These are phyloP conservation scores for Anoura caudifer DNA, from an alignment of 2,113 vertebrate genomes.

Conservation along the genomic window DNA sequence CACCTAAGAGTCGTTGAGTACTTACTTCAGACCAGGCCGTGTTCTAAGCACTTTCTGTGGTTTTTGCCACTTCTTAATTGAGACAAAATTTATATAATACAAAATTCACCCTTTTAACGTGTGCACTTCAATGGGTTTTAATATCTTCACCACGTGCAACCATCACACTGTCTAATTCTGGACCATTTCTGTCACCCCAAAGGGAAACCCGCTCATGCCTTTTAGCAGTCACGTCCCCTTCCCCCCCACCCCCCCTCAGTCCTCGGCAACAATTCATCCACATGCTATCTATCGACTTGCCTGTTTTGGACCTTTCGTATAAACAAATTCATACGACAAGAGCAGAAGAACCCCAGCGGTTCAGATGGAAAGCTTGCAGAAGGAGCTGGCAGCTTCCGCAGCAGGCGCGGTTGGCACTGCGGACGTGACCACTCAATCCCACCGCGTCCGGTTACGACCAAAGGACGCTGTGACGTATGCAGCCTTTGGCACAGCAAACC, in stretches of 20 bases:
- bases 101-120: not conserved
- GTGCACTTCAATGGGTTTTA: not conserved
- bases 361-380: not conserved
- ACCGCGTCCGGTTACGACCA: not conserved
- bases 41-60: not conserved
- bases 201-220: not conserved
- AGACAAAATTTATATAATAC: not conserved
- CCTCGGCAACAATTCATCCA: not conserved
- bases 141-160: not conserved
- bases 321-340: not conserved
- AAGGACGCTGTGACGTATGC: not conserved
- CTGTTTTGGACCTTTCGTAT: not conserved
- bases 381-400: not conserved
- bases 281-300: not conserved
- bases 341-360: not conserved
- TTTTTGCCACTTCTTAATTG: not conserved
- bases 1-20: not conserved
- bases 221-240: not conserved
- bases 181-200: not conserved
- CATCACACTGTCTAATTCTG: not conserved
- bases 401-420: not conserved
- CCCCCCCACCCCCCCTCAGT: not conserved
- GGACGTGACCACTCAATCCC: not conserved
- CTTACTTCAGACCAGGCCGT: not conserved
- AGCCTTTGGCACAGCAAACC: not conserved